Conservation (phyloP, 1,140 invertebrate genomes). For the Leptonema lineaticorne region DNA sequence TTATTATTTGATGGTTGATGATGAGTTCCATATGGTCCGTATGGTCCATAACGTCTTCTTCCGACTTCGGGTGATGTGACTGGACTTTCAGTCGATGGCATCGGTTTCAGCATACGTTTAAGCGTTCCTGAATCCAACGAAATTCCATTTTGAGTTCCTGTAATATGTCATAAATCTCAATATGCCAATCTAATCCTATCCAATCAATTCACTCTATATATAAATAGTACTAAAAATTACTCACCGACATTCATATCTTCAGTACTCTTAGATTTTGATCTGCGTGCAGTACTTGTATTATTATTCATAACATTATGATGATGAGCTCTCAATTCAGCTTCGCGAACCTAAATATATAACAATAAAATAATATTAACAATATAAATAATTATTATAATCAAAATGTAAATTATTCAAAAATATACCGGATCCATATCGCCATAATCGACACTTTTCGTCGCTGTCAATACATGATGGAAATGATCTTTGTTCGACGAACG, state of each 20-base stretch:
- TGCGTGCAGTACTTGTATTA: conserved; percentile 61
- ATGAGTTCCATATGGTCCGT: conserved; percentile 40
- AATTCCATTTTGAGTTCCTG: conserved; percentile 46
- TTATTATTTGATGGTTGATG: conserved; percentile 43
- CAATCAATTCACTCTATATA: background rate
- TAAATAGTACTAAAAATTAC: conserved; percentile 16
- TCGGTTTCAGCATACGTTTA: conserved; percentile 91
- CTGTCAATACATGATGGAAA: conserved; percentile 59
- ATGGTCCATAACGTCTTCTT: conserved; percentile 65
- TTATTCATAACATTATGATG: conserved; percentile 72
- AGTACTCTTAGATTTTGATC: conserved; percentile 83
- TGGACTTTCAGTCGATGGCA: conserved; percentile 82
- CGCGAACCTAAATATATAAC: conserved; percentile 53
- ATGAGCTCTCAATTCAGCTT: conserved; percentile 61
- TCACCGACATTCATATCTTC: conserved; percentile 78
- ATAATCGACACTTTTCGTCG: conserved; percentile 73
- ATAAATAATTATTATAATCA: background rate
- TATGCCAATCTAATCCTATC: background rate
- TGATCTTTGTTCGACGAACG: conserved; percentile 67
- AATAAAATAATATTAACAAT: background rate
- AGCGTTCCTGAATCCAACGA: conserved; percentile 80
- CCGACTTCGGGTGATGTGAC: conserved; percentile 88
- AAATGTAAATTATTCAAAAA: background rate
- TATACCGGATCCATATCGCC: conserved; percentile 69
- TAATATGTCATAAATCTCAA: conserved; percentile 1